Conservation (phyloP, 2,888 invertebrate species). For the Phortica magna region DNA sequence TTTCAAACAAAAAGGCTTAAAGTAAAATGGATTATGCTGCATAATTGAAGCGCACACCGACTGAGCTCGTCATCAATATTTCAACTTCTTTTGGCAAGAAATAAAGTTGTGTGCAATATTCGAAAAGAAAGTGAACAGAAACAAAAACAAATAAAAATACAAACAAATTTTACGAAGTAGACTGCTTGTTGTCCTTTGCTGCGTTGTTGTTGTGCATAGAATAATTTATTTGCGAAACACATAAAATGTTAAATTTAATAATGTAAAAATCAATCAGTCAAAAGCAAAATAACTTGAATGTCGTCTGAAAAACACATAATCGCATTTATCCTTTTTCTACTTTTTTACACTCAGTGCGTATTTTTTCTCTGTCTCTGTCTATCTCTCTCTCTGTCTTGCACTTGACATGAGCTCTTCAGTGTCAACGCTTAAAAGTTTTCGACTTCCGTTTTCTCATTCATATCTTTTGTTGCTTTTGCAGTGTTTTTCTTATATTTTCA, state of each 20-base stretch:
- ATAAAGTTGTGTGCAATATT: not conserved
- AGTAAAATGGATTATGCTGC: constrained; percentile 28
- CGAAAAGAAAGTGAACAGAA: constrained; percentile 19
- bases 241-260: not conserved
- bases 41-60: constrained; percentile 1
- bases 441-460: constrained; percentile 14
- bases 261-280: not conserved
- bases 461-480: not conserved
- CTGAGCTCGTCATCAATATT: not conserved
- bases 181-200: no score
- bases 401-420: constrained; percentile 13
- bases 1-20: constrained; percentile 15
- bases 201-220: not conserved
- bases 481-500: constrained; percentile 1
- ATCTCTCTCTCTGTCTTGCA: no score
- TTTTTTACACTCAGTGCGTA: not conserved
- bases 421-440: constrained; percentile 13
- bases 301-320: not conserved
- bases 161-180: not conserved
- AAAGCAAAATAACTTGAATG: not conserved
- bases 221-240: not conserved
- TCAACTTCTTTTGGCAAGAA: not conserved
- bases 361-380: no score
- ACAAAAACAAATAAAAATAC: not conserved
- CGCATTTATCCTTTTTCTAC: not conserved